phyloP scores from a whole-genome alignment of 2,888 invertebrate species.

The Abrostola tripartita region DNA sequence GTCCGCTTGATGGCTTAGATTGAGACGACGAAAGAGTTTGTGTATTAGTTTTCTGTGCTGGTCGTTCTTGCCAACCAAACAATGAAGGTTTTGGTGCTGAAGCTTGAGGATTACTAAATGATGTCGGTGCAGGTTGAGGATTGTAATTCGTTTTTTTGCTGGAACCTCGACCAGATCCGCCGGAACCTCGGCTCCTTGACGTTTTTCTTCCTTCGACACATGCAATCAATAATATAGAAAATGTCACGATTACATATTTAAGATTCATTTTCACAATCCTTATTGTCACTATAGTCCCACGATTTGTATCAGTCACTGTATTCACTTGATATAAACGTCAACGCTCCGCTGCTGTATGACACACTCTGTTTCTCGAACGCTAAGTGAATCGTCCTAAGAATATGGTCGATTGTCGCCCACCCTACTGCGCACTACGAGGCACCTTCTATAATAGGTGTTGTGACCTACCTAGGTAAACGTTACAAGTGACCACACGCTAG shows the following conservation, averaged over 20 bases:
- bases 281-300: constrained; percentile 16
- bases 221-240: constrained; percentile 62
- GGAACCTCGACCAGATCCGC: constrained; percentile 70
- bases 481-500: constrained; percentile 60
- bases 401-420: constrained; percentile 73
- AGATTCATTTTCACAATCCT: constrained; percentile 66
- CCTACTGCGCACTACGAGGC: constrained; percentile 65
- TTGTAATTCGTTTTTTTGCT: constrained; percentile 72
- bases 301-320: constrained; percentile 28
- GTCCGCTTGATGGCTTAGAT: constrained; percentile 65
- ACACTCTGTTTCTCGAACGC: constrained; percentile 75
- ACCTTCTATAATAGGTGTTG: constrained; percentile 50
- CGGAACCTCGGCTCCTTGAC: constrained; percentile 76
- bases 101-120: constrained; percentile 78
- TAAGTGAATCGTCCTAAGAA: constrained; percentile 61
- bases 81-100: constrained; percentile 74
- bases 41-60: constrained; percentile 65
- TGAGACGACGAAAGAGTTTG: constrained; percentile 67
- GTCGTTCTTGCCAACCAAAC: constrained; percentile 81
- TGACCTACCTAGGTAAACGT: constrained; percentile 55
- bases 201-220: constrained; percentile 74
- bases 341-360: constrained; percentile 61
- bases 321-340: constrained; percentile 42
- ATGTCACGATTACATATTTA: constrained; percentile 59
- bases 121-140: constrained; percentile 79